These are phyloP conservation scores for Hoplostethus atlanticus DNA, from an alignment of 2,797 vertebrate genomes.

Conservation along the genomic window DNA sequence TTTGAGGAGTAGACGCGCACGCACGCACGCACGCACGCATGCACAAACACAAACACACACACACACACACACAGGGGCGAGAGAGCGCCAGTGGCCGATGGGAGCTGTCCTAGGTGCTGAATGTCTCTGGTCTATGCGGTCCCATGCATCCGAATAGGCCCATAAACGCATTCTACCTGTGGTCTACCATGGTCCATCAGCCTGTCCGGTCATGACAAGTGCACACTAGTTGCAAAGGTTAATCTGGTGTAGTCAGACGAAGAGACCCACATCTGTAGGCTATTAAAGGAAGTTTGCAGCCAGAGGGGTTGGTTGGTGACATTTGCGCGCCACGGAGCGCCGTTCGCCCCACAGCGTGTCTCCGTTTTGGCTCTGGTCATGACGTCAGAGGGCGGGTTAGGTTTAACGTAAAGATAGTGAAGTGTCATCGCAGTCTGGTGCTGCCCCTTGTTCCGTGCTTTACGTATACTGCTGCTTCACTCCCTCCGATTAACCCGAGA, in stretches of 20 bases:
- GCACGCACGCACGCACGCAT: neutral
- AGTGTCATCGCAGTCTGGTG: neutral
- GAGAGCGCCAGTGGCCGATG: neutral
- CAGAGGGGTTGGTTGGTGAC: conserved; percentile 20
- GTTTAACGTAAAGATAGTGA: neutral
- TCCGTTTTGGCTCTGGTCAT: conserved; percentile 7
- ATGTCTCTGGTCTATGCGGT: neutral
- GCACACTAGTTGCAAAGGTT: conserved; percentile 29
- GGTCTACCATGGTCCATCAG: neutral
- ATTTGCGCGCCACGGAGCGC: conserved; percentile 17
- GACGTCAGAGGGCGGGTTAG: conserved; percentile 19
- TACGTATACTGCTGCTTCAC: conserved; percentile 1
- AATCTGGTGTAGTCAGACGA: conserved; percentile 12
- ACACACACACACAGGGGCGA: neutral
- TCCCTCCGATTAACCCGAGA: conserved; percentile 10
- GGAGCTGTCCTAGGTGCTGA: conserved; percentile 66
- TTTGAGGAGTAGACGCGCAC: conserved; percentile 44
- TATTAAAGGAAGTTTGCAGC: conserved; percentile 19
- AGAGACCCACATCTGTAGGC: neutral
- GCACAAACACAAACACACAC: neutral
- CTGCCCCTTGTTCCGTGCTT: conserved; percentile 17
- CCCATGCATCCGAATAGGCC: neutral
- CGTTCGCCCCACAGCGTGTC: neutral
- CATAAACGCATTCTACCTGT: neutral
- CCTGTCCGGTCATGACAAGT: conserved; percentile 5